These are phyloP conservation scores for Coptodon bakossiorum DNA, from an alignment of 2,113 vertebrate species.

Conservation along the genomic window DNA sequence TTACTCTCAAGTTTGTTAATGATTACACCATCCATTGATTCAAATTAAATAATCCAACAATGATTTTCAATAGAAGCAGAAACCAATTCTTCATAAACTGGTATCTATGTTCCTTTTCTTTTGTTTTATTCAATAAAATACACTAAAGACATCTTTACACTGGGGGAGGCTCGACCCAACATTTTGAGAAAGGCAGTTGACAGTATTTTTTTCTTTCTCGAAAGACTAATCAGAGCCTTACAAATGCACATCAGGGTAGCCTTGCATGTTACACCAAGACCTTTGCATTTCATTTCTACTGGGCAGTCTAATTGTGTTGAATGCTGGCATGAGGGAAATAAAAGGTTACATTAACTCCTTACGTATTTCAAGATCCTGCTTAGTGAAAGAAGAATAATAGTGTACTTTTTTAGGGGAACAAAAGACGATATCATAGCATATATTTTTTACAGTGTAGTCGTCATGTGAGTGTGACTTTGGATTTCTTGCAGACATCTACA, in stretches of 20 bases:
- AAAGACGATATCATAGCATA: not conserved
- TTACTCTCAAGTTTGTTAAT: not conserved
- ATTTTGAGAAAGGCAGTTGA: not conserved
- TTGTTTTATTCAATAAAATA: not conserved
- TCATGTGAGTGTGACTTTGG: not conserved
- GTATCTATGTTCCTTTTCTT: not conserved
- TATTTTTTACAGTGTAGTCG: not conserved
- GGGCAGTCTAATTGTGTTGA: not conserved
- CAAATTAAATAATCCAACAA: not conserved
- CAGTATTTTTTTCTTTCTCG: not conserved
- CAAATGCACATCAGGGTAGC: not conserved
- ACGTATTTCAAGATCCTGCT: not conserved
- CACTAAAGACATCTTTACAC: not conserved
- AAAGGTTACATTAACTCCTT: not conserved
- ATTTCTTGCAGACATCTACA: not conserved
- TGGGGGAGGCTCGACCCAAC: fast-evolving
- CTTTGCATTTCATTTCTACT: not conserved
- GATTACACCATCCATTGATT: not conserved
- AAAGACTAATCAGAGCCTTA: not conserved
- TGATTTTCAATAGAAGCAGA: not conserved
- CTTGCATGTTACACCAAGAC: not conserved
- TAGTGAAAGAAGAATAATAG: not conserved
- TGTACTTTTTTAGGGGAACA: not conserved
- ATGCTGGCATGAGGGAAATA: not conserved
- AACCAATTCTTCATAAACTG: not conserved